phyloP scores from a whole-genome alignment of 2,797 vertebrate genomes.

The Leptodactylus fallax region DNA sequence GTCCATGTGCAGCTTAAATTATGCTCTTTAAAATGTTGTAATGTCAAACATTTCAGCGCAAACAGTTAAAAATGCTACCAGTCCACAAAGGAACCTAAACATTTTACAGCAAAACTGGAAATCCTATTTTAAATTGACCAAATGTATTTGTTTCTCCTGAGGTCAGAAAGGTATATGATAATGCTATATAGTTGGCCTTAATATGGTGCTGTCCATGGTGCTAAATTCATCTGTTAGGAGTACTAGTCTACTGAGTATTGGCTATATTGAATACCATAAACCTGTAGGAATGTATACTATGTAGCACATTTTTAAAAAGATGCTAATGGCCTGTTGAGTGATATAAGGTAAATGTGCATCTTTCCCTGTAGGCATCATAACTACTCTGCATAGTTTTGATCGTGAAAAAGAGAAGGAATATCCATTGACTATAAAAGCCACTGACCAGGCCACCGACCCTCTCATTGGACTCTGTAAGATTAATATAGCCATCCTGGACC shows the following conservation, averaged over 20 bases:
- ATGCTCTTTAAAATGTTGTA: background rate
- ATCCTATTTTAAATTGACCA: background rate
- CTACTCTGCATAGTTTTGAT: slow-evolving; percentile 86
- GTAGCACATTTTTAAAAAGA: background rate
- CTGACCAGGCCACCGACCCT: slow-evolving; percentile 86
- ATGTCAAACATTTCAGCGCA: background rate
- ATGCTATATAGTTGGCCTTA: background rate
- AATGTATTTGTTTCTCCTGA: too few species aligned
- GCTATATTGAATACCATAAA: background rate
- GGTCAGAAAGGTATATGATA: background rate
- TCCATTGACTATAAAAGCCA: slow-evolving; percentile 87
- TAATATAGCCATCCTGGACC: slow-evolving; percentile 87
- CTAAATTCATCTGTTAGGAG: background rate
- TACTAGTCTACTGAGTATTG: background rate
- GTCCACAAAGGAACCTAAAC: background rate
- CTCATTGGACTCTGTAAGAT: slow-evolving; percentile 91
- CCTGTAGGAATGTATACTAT: background rate
- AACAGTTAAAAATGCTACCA: background rate
- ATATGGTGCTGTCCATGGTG: background rate
- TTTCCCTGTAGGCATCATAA: slow-evolving; percentile 79
- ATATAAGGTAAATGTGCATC: background rate
- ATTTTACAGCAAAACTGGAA: background rate
- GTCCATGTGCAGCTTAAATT: too few species aligned
- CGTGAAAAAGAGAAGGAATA: slow-evolving; percentile 88
- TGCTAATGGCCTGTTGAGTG: too few species aligned